Evolutionary conservation across 23 tunicate genomes (phyloP), one percentile per base, ranked within the genome.

Genomic region (Aplidium turbinatum): DNA sequence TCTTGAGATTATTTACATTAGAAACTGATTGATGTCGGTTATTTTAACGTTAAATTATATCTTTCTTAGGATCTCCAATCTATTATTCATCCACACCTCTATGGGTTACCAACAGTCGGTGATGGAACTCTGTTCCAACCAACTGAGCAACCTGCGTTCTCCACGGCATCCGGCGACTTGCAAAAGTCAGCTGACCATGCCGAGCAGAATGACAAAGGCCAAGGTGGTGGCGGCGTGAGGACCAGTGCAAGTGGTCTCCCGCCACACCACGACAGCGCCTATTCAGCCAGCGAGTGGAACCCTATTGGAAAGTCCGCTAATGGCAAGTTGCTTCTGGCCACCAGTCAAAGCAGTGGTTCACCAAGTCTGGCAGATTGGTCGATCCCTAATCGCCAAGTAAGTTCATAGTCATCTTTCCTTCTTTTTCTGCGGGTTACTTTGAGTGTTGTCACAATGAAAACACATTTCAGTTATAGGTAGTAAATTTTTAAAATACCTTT

Each of bases 21-120:
- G n/a, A n/a, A n/a, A n/a, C n/a, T n/a, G n/a, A n/a, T n/a, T n/a
- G n/a, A n/a, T n/a, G n/a, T n/a, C n/a, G n/a, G n/a, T n/a, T n/a
- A n/a, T n/a, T n/a, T n/a, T n/a, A n/a, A n/a, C n/a, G n/a, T n/a
- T n/a, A n/a, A n/a, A n/a, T n/a, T n/a, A n/a, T 24, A 5, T 57
- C 3, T 74, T 57, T 33, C 22, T 19, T 64, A 81, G 87, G 38
- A 72, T 36, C 65, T 71, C 47, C 77, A 48, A 4, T 33, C 81
- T 24, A 46, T 78, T 40, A 81, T 81, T 25, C 87, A 81, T 45
- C 87, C 87, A 2, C 87, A 81, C 64, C 47, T 81, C 47, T 81
- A 81, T 52, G 87, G 79, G 21, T 58, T 81, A 9, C 79, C 72
- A 34, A 46, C 78, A 5, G 47, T 51, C 45, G 35, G 66, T 9